A percentile compares a stretch with the other conserved stretches of the same genome.
These are phyloP conservation scores for Dinocampus coccinellae DNA, from an alignment of 2,888 invertebrate genomes.

Conservation along the genomic window DNA sequence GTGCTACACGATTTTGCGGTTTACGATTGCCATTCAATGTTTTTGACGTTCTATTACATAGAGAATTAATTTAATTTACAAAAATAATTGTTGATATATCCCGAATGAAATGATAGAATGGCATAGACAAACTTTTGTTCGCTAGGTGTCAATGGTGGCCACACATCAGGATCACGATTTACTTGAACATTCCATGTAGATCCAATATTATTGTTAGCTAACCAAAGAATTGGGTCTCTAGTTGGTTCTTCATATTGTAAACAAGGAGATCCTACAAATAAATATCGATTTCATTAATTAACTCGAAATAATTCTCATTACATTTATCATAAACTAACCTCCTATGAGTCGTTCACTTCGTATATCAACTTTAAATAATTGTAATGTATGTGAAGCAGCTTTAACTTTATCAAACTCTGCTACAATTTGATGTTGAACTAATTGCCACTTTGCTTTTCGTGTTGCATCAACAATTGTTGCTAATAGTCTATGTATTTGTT, in stretches of 20 bases:
- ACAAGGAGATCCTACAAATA: conserved; percentile 60
- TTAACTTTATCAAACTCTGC: conserved; percentile 93
- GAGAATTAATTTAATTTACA: conserved; percentile 6
- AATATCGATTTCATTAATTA: neutral
- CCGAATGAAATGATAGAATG: neutral
- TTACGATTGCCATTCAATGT: conserved; percentile 62
- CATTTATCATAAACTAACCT: conserved; percentile 40
- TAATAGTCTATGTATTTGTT: conserved; percentile 89
- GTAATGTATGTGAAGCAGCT: conserved; percentile 81
- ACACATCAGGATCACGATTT: conserved; percentile 83
- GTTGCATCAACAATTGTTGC: conserved; percentile 84
- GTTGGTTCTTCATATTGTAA: conserved; percentile 75
- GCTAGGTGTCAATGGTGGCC: conserved; percentile 87
- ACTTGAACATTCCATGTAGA: conserved; percentile 71
- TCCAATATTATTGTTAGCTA: conserved; percentile 71
- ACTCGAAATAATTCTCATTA: too few species aligned
- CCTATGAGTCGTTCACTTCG: conserved; percentile 71
- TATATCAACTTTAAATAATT: conserved; percentile 81
- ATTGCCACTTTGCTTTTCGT: conserved; percentile 90
- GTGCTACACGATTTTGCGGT: conserved; percentile 61
- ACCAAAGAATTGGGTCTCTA: conserved; percentile 86
- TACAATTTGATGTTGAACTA: conserved; percentile 90
- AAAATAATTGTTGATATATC: neutral
- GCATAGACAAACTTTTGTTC: conserved; percentile 78
- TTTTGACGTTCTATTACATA: conserved; percentile 57